Percentiles rank a stretch among this genome's conserved stretches.
phyloP scores from a whole-genome alignment of 2,888 invertebrate genomes.

The Nowickia ferox region DNA sequence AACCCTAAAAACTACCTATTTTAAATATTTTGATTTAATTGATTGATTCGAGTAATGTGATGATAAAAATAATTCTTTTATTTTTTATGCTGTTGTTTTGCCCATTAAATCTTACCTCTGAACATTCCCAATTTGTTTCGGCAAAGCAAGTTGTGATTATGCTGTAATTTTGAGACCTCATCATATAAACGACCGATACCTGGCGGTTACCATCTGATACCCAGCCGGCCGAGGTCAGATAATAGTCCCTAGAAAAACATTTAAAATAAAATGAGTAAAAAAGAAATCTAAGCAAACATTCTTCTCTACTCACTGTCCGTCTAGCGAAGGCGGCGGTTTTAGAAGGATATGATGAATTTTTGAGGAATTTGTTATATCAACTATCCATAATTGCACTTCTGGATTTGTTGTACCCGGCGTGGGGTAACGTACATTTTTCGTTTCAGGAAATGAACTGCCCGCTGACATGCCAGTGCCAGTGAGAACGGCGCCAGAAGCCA shows the following conservation, averaged over 20 bases:
- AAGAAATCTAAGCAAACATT: background rate
- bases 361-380: conserved; percentile 88
- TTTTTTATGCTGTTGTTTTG: background rate
- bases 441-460: conserved; percentile 90
- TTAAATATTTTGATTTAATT: too few species aligned
- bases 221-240: conserved; percentile 96
- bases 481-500: conserved; percentile 88
- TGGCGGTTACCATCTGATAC: conserved; percentile 89
- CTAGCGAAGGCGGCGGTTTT: conserved; percentile 89
- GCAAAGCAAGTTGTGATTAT: conserved; percentile 93
- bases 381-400: conserved; percentile 91
- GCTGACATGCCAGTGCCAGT: conserved; percentile 85
- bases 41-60: too few species aligned
- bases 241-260: conserved; percentile 89
- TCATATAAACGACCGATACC: conserved; percentile 95
- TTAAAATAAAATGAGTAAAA: background rate
- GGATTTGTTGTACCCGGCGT: conserved; percentile 95
- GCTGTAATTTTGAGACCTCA: conserved; percentile 95
- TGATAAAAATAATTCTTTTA: too few species aligned
- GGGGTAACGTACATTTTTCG: conserved; percentile 92
- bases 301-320: conserved; percentile 89
- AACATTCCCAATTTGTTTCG: conserved; percentile 91
- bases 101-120: conserved; percentile 85
- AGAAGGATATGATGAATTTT: conserved; percentile 87
- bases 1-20: too few species aligned